Evolutionary conservation across 2,797 vertebrate species (phyloP), one percentile per base, ranked within the genome.

Genomic region (Xiphophorus birchmanni): DNA sequence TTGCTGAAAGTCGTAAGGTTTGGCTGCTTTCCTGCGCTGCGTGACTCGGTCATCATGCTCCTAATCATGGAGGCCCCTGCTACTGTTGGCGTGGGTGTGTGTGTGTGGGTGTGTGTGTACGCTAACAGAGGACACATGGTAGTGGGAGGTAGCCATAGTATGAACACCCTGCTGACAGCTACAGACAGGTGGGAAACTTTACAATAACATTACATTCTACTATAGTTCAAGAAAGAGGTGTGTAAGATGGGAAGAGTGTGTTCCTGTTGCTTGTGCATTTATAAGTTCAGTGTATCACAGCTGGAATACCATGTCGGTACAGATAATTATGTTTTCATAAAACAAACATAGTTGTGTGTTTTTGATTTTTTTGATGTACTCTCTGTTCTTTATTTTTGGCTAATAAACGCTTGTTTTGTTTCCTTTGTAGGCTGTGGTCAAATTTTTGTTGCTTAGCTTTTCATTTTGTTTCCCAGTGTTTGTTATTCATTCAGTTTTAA

Each of bases 141-240:
- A 86, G 84, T 90, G 89, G 90, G 89, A 86, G 88, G 82, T 84
- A 85, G 85, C 82, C 18, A 26, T 76, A 75, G 84, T 77, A 75
- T 54, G 84, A 91, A 72, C 80, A 82, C 50, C 76, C 79, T 74
- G 87, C 85, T 91, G 92, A 93, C 88, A 92, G 88, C 87, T 81
- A 82, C 75, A 89, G 89, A 93, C 93, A 92, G 90, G 92, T 92
- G 91, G 88, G 80, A 90, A 90, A 86, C 82, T 85, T 80, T 90
- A 86, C 75, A 88, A 89, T 88, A 90, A 92, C 84, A 89, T 74
- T 47, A 42, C 78, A 80, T 78, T 32, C 32, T 32, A 32, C 32
- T 71, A 78, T 75, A 82, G 87, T 86, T 75, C 60, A 73, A 50
- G 44, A 75, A 76, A 29, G 58, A 77, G n/a, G 71, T 72, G 87